Percentiles rank a stretch among this genome's conserved stretches.
phyloP scores from a whole-genome alignment of 1,140 invertebrate species.

The Brachionus angularis region DNA sequence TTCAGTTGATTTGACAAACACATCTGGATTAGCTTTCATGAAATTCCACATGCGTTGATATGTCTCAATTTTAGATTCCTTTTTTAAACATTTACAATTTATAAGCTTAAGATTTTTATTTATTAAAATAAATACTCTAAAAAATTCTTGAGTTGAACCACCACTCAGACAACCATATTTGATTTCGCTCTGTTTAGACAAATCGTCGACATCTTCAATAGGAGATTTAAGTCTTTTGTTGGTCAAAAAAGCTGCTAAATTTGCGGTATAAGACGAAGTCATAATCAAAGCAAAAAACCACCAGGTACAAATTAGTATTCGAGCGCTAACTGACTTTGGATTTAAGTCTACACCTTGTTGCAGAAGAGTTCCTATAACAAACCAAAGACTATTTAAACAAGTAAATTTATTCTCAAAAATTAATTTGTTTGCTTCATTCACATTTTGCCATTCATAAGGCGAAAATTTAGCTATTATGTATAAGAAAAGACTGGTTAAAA shows the following conservation, averaged over 20 bases:
- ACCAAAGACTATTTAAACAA: slow-evolving; percentile 86
- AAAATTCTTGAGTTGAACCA: slow-evolving; percentile 45
- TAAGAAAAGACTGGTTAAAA: slow-evolving; percentile 80
- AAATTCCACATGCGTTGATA: slow-evolving; percentile 91
- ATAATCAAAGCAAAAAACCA: slow-evolving; percentile 99
- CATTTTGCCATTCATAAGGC: slow-evolving; percentile 91
- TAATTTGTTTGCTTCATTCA: slow-evolving; percentile 72
- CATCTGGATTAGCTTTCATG: slow-evolving; percentile 66
- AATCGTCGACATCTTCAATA: slow-evolving; percentile 65
- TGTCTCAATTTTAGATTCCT: slow-evolving; percentile 78
- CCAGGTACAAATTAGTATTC: slow-evolving; percentile 93
- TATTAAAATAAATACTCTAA: slow-evolving; percentile 44
- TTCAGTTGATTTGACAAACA: slow-evolving; percentile 48
- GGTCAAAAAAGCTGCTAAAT: slow-evolving; percentile 87
- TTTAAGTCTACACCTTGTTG: slow-evolving; percentile 8
- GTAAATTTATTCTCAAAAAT: slow-evolving; percentile 89
- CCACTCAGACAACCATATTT: slow-evolving; percentile 50
- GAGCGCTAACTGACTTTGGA: slow-evolving; percentile 67
- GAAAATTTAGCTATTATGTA: slow-evolving; percentile 94
- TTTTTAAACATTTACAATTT: background rate
- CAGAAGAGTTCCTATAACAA: slow-evolving; percentile 72
- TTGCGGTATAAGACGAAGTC: slow-evolving; percentile 97
- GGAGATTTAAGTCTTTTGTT: slow-evolving; percentile 91
- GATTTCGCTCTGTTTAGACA: slow-evolving; percentile 46
- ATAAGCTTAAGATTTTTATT: background rate